Evolutionary conservation across 2,113 vertebrate genomes (phyloP), one percentile per base, ranked within the genome.

Genomic region (Arothron firmamentum): DNA sequence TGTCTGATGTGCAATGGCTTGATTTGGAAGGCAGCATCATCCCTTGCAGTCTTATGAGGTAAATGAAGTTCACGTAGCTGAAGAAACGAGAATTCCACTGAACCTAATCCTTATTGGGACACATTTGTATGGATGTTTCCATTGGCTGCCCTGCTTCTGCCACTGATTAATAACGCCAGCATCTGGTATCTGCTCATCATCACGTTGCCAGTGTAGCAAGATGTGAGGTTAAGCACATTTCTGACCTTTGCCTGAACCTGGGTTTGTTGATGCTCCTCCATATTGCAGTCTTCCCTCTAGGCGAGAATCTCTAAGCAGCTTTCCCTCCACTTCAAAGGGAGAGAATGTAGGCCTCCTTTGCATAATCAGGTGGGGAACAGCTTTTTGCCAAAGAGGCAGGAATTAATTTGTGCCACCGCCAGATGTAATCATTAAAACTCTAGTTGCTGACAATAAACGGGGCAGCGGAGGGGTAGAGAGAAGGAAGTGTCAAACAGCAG

Each of bases 331-430:
- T 90, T 90, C 88, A 91, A 91, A 90, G 84, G 72, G 62, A 76
- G 74, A 75, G 80, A 88, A 91, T 91, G 79, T 90, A 88, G 90
- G 88, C 79, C 89, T 90, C 85, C 87, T 91, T 90, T 90, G 87
- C 90, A 91, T 91, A 90, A 91, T 91, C 90, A 89, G 86, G 89
- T 89, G 80, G 85, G 79, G 86, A 89, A 79, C 86, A 85, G 87
- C 85, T 87, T 90, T 89, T 88, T 88, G 82, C 85, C 85, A 87
- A 80, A 81, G 83, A 87, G 88, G 89, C 82, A 79, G 77, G 87
- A 89, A 89, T 84, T 87, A 88, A 89, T 88, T 85, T 89, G 82
- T 84, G 82, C 83, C 74, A 81, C 78, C 75, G 82, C 83, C 85
- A 88, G 87, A 89, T 82, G 83, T 80, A 89, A 88, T 89, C 88